Conservation (phyloP, 92 coral and sea anemone genomes). For the Pocillopora grandis region DNA sequence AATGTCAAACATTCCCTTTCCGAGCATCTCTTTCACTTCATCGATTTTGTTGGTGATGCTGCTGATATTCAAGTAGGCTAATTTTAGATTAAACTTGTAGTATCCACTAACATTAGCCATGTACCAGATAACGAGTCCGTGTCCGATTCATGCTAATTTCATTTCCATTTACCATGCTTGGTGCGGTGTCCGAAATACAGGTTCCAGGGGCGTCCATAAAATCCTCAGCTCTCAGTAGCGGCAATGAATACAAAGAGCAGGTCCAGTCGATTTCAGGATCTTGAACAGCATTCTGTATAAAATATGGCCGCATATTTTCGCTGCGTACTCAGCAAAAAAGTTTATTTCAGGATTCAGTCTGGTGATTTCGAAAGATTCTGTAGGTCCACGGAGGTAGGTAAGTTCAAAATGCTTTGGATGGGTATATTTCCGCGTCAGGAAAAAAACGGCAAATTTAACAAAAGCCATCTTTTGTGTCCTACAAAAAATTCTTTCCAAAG, state of each 20-base stretch:
- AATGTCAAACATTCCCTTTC: slow-evolving; percentile 32
- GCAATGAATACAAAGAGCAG: slow-evolving; percentile 32
- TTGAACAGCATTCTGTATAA: too few species aligned
- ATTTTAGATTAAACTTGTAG: slow-evolving; percentile 49
- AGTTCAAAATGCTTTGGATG: too few species aligned
- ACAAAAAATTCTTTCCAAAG: too few species aligned
- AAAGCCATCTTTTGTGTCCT: too few species aligned
- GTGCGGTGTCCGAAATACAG: slow-evolving; percentile 27
- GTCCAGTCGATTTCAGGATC: slow-evolving; percentile 34
- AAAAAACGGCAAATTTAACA: too few species aligned
- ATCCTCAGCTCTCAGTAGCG: slow-evolving; percentile 39
- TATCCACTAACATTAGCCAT: slow-evolving; percentile 31
- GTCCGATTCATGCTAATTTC: slow-evolving; percentile 8
- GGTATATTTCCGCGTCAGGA: too few species aligned
- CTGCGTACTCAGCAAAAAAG: too few species aligned
- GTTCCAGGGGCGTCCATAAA: slow-evolving; percentile 34
- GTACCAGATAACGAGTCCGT: slow-evolving; percentile 35
- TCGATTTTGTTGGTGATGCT: slow-evolving; percentile 43
- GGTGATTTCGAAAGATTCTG: too few species aligned
- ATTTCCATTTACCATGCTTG: slow-evolving; percentile 26
- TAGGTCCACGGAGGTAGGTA: too few species aligned
- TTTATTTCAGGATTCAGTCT: too few species aligned
- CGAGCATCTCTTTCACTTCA: slow-evolving; percentile 51
- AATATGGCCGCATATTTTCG: too few species aligned
- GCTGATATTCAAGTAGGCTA: slow-evolving; percentile 51